Conservation (phyloP, 2,888 invertebrate genomes). For the Pardosa pseudoannulata region DNA sequence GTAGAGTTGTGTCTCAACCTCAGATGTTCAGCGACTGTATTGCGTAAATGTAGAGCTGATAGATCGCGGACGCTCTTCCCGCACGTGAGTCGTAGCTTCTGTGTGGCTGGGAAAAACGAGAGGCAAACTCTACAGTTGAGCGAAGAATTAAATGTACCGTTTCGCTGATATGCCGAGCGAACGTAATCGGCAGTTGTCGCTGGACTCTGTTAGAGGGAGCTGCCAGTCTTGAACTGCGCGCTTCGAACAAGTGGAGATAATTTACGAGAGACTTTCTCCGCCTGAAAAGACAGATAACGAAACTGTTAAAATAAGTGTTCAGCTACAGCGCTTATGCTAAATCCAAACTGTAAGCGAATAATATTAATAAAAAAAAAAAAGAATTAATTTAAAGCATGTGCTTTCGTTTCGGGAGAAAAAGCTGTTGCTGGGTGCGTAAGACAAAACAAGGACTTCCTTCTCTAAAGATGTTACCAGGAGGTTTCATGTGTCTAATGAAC, state of each 20-base stretch:
- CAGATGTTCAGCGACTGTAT: neutral
- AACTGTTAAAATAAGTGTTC: neutral
- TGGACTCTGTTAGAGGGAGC: neutral
- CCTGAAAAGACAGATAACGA: neutral
- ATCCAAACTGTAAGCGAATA: no score
- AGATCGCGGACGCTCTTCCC: neutral
- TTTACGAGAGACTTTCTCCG: neutral
- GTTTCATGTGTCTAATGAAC: no score
- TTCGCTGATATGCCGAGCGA: neutral
- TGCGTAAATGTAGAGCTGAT: neutral
- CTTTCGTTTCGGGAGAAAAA: no score
- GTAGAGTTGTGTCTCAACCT: neutral
- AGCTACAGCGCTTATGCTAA: no score
- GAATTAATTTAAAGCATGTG: no score
- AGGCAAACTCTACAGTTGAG: neutral
- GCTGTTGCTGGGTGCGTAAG: no score
- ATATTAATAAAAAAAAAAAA: no score
- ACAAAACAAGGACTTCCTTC: no score
- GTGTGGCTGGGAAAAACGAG: neutral
- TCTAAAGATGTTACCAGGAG: no score
- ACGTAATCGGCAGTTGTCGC: neutral
- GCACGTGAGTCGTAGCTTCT: neutral
- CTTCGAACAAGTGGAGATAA: neutral
- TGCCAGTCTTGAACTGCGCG: neutral
- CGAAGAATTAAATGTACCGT: neutral